Base-by-base conservation (phyloP, 1,140 invertebrate genomes). In the Sarcophaga peregrina region DNA sequence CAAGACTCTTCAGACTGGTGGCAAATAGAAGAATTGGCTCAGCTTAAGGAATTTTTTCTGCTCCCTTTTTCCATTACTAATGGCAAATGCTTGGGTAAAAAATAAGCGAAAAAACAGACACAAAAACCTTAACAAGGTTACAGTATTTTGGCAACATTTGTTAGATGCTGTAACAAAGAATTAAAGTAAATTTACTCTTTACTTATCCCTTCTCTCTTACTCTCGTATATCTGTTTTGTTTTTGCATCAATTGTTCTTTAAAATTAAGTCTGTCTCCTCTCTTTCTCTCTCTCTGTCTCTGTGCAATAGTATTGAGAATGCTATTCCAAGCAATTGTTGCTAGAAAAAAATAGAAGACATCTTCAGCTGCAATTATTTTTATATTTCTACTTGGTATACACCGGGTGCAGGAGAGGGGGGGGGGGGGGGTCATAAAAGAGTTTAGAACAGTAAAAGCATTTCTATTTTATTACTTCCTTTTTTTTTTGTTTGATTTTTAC, bases 81-180 rank as follows among this genome's bases (percentile, higher is more conserved):
- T 68, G 62, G 62, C 10, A 68, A 20, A 17, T 17, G 58, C 6
- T 68, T 68, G 20, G 47, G n/a, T 47, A 76, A 76, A 20, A 78
- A 25, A 37, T 4, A 37, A 1, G 4, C 25, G 4, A 37, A 37
- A 1, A 37, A 1, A 37, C 25, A 37, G 1, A 37, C 25, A 37
- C 25, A n/a, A 37, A 37, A 37, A 37, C 25, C 25, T 37, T 37
- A 37, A 37, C 25, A 37, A 78, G 47, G 10, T 78, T 78, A 50
- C 75, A 52, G 47, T 78, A 50, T 78, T 76, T 78, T 78, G 75
- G 47, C 75, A 78, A 52, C 47, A 78, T 78, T 76, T 78, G 47
- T 48, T 58, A 58, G 54, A n/a, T 58, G 54, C 54, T n/a, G n/a
- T 58, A n/a, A 58, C n/a, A 25, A 68, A 68, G 20, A 68, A 37